Evolutionary conservation across 2,113 vertebrate genomes (phyloP).

Genomic region (Hippocampus comes): DNA sequence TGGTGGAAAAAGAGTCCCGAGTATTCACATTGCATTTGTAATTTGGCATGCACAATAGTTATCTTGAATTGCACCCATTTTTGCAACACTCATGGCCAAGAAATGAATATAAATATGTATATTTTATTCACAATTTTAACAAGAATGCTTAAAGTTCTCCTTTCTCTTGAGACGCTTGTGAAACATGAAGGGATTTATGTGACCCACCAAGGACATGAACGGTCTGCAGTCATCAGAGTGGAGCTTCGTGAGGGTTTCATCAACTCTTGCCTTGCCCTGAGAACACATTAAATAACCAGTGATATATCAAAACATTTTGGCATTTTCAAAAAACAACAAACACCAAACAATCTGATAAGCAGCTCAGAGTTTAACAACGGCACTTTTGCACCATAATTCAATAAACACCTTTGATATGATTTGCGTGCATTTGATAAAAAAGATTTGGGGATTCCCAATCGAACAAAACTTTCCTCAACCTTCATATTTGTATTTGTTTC

Average conservation of each 20-base stretch:
- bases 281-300: slow-evolving; percentile 3
- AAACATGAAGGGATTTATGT: background rate
- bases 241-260: background rate
- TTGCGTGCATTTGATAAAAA: background rate
- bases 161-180: background rate
- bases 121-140: background rate
- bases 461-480: slow-evolving; percentile 1
- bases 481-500: slow-evolving; percentile 6
- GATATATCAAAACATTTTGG: background rate
- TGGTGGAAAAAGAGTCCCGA: too few species aligned
- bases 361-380: background rate
- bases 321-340: background rate
- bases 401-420: background rate
- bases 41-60: background rate
- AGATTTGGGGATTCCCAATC: background rate
- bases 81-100: background rate
- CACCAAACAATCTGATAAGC: background rate
- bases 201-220: background rate
- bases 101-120: background rate
- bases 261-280: background rate
- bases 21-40: background rate
- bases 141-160: background rate
- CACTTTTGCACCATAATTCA: slow-evolving; percentile 1
- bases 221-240: background rate
- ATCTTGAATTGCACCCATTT: background rate